Evolutionary conservation across 2,113 vertebrate genomes (phyloP), one percentile per base, ranked within the genome.

Genomic region (Gobiocypris rarus): DNA sequence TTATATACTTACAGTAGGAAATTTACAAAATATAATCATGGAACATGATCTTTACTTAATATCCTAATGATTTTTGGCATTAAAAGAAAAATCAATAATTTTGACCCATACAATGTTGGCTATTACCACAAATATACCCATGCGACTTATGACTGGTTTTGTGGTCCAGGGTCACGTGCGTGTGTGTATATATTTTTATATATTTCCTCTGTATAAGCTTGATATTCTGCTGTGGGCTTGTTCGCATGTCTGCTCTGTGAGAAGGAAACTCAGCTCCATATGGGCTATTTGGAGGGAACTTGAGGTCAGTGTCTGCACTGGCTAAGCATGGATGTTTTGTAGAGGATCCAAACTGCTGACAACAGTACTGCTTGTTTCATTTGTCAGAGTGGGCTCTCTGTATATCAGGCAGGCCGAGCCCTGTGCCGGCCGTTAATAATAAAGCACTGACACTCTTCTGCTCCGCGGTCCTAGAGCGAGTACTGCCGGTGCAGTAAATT

Each of bases 331-430:
- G 38, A 59, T 63, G 58, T 78, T 17, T 61, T 38, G 82, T 65
- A n/a, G 28, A 83, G 70, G 56, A 61, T 17, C 48, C 70, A 81
- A 86, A 83, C 43, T 87, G 59, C 83, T 86, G 84, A 89, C 75
- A 69, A 81, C 50, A 83, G 87, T 85, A 67, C 84, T 24, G 41
- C 75, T 61, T 38, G 31, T 50, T 91, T 85, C 79, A 81, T 76
- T 87, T 59, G 87, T 90, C 88, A 86, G 84, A 70, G 81, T 65
- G 86, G 78, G 81, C 79, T 87, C 78, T 83, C 85, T 31, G 83
- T 88, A 87, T 87, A 89, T 89, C 90, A 90, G 83, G 81, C 56
- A 31, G 77, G 70, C 58, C 3, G 48, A 75, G 50, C 50, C 45
- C 77, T 15, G 76, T 41, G 69, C 61, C 26, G 26, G 61, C 73